These are phyloP conservation scores for Hymenopus coronatus DNA, from an alignment of 2,888 invertebrate species.

Conservation along the genomic window DNA sequence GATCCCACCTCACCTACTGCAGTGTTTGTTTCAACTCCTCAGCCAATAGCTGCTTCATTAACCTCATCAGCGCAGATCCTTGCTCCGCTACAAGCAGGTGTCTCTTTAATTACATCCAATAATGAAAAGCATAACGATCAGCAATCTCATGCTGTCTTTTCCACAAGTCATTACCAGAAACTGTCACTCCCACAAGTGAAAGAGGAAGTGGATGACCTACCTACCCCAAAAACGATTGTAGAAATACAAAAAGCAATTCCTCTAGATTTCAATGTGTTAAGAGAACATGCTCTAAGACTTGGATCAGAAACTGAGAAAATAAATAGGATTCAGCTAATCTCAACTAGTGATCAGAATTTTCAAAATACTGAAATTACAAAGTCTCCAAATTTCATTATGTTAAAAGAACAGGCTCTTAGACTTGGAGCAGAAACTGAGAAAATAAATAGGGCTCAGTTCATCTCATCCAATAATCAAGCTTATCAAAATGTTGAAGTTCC, in stretches of 20 bases:
- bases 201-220: conserved; percentile 1
- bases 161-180: background rate
- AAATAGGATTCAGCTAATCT: too few relatives aligned
- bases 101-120: background rate
- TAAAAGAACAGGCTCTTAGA: background rate
- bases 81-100: conserved; percentile 13
- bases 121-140: background rate
- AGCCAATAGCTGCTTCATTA: background rate
- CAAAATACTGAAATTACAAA: too few relatives aligned
- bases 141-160: background rate
- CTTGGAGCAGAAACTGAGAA: background rate
- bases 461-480: background rate
- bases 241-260: conserved; percentile 66
- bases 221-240: conserved; percentile 51
- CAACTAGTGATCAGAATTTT: too few relatives aligned
- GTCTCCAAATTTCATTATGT: conserved; percentile 37
- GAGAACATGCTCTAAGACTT: too few relatives aligned
- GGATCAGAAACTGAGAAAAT: too few relatives aligned
- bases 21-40: conserved; percentile 12
- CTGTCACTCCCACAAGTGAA: background rate
- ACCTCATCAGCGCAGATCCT: conserved; percentile 1
- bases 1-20: background rate
- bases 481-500: background rate
- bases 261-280: background rate
- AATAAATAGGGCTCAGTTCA: background rate